Evolutionary conservation across 2,113 vertebrate species (phyloP), one percentile per base, ranked within the genome.

Genomic region (Chionodraco myersi): DNA sequence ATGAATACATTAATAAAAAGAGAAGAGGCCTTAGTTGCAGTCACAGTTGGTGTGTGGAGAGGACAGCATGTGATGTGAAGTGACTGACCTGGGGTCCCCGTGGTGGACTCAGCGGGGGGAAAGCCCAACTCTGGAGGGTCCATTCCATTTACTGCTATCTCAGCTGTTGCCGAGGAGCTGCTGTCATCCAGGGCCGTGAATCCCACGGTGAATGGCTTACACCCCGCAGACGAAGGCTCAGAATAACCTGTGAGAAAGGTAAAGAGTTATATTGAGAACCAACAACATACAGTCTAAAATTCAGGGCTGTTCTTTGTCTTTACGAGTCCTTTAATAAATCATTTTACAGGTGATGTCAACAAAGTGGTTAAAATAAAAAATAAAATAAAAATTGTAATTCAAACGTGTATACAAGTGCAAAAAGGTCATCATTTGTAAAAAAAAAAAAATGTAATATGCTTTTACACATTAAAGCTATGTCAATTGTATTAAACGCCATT

Each of bases 111-210:
- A 36, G 89, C 79, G 1, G 93, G 88, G 63, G 91, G 65, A 89
- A 94, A 93, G 68, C 82, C 90, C 77, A 92, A 41, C 63, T 96
- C 94, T 59, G 93, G 88, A 65, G 90, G 91, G 83, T 95, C 95
- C 94, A 96, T 92, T 86, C 94, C 95, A 66, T 95, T 95, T 58
- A 95, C 90, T 70, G 91, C 77, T 85, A 93, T 93, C 75, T 93
- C 93, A 80, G 92, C 89, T 79, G 90, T 87, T 67, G 87, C 88
- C 59, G 92, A 82, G 65, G 91, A 85, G 88, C 87, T 74, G 77
- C 88, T 79, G 75, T 94, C 90, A 73, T 89, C 82, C 61, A 88
- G 82, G 72, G 77, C 77, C 1, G 92, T 44, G 66, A 94, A 93
- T 66, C 87, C 92, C 75, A 90, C 77, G 16, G 90, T 80, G 88